Conservation (phyloP, 2,888 invertebrate species). For the Corbicula japonica region DNA sequence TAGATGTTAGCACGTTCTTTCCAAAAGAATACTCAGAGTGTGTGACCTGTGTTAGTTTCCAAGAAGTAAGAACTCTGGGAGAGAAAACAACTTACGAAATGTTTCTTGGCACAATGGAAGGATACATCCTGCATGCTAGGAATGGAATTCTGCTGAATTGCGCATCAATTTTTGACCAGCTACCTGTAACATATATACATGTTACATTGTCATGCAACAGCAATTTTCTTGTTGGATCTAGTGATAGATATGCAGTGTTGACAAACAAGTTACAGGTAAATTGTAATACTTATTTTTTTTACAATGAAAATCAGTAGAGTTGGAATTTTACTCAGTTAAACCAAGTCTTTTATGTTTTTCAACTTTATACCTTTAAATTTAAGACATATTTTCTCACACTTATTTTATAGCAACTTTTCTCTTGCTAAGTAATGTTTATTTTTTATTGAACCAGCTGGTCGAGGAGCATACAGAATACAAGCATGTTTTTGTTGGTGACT, state of each 20-base stretch:
- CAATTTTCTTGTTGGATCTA: background rate
- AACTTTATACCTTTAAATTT: too few species aligned
- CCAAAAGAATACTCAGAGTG: slow-evolving; percentile 27
- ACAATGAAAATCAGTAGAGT: too few species aligned
- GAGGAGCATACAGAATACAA: slow-evolving; percentile 6
- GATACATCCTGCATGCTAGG: slow-evolving; percentile 22
- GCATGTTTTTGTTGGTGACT: slow-evolving; percentile 23
- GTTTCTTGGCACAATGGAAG: slow-evolving; percentile 24
- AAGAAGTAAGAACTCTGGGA: background rate
- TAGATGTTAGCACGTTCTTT: background rate
- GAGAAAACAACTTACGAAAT: background rate
- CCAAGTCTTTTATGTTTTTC: too few species aligned
- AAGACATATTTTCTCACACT: too few species aligned
- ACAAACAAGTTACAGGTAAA: slow-evolving; percentile 21
- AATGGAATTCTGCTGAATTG: slow-evolving; percentile 27
- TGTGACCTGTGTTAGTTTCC: slow-evolving; percentile 8
- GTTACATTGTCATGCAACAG: background rate
- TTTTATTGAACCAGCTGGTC: too few species aligned
- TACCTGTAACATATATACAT: background rate
- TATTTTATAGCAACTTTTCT: too few species aligned
- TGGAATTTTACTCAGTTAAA: too few species aligned
- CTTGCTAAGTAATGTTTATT: too few species aligned
- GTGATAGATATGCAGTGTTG: slow-evolving; percentile 4
- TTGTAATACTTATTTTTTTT: too few species aligned
- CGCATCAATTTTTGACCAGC: slow-evolving; percentile 8